Evolutionary conservation across 2,113 vertebrate species (phyloP), one percentile per base, ranked within the genome.

Genomic region (Pomatorhinus ruficollis): DNA sequence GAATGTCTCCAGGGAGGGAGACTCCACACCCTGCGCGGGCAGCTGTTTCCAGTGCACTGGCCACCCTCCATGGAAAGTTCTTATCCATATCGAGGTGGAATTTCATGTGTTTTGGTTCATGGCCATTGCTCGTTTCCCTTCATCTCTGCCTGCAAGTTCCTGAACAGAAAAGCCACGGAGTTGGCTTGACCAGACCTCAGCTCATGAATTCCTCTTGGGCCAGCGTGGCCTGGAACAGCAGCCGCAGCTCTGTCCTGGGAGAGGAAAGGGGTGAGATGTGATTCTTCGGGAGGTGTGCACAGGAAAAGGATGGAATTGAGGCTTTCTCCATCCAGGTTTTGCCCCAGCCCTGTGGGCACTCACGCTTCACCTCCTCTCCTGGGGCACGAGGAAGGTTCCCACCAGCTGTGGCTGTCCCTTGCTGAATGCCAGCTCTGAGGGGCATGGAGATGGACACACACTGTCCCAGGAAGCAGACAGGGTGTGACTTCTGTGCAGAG

Each of bases 381-480:
- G 15, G 76, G 64, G 25, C 59, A 47, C 4, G 2, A 57, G n/a
- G 31, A 30, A 21, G 19, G 24, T 63, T 66, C 59, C 35, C 42
- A 15, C 5, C 44, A 65, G 54, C 33, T 45, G 25, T 47, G 44
- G 66, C 10, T 9, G 18, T 70, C n/a, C 31, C 45, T 22, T 27
- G 57, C 49, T 64, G 53, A 25, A 16, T 8, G 15, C 30, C 47
- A 45, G 64, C 53, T 19, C 8, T 5, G 2, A 7, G 59, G 68
- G 40, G 19, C 40, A 4, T 18, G 16, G 25, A 30, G 27, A 9
- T 9, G 33, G 50, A 4, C 1, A 1, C 25, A 3, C 2, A 1
- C 40, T 14, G 6, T 28, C 37, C 16, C 7, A 28, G 78, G 52
- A 15, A 17, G 21, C 50, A 52, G 69, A 24, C 23, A 45, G 1